phyloP scores from a whole-genome alignment of 1,140 invertebrate genomes.

The Zaprionus africanus region DNA sequence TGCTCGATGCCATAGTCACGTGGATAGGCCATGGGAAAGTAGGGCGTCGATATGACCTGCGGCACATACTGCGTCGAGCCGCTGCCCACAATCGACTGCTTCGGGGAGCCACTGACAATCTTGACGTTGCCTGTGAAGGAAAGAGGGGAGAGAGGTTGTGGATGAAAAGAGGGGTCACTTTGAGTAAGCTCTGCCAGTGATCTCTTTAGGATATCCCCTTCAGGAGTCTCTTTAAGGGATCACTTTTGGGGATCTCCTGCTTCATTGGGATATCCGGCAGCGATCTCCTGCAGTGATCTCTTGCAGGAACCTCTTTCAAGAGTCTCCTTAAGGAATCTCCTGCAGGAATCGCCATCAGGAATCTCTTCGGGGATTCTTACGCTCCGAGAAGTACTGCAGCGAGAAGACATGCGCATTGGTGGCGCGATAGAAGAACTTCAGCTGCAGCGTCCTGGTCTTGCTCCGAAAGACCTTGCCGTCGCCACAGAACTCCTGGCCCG shows the following conservation, averaged over 20 bases:
- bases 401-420: conserved; percentile 88
- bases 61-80: conserved; percentile 67
- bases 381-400: conserved; percentile 88
- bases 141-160: neutral
- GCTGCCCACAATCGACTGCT: conserved; percentile 66
- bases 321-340: too few relatives aligned
- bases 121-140: conserved; percentile 87
- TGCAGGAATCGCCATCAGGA: too few relatives aligned
- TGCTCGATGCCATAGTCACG: conserved; percentile 89
- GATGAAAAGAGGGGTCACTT: neutral
- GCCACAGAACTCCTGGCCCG: conserved; percentile 87
- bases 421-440: conserved; percentile 87
- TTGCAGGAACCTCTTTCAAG: too few relatives aligned
- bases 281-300: too few relatives aligned
- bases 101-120: conserved; percentile 85
- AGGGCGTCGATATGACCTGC: conserved; percentile 86
- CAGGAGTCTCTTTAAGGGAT: too few relatives aligned
- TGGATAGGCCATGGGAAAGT: conserved; percentile 89
- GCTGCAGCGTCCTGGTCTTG: conserved; percentile 87
- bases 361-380: conserved; percentile 84
- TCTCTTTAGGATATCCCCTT: neutral
- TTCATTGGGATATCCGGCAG: too few relatives aligned
- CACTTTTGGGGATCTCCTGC: too few relatives aligned
- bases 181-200: neutral
- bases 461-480: conserved; percentile 87